Evolutionary conservation across 1,140 invertebrate genomes (phyloP).

Genomic region (Carcinoscorpius rotundicauda): DNA sequence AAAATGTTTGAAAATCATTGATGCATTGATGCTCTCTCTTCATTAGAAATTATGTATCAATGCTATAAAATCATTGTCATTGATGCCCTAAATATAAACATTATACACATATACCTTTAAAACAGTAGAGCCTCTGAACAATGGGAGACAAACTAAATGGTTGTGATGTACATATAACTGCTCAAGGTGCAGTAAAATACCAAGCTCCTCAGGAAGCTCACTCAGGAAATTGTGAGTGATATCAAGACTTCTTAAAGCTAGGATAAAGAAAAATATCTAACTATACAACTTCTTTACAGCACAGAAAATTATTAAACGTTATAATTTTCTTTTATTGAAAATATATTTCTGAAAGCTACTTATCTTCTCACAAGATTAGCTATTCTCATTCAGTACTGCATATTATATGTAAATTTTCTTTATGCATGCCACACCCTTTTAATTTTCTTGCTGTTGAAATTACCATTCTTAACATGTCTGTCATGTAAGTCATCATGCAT

Average conservation of each 20-base stretch:
- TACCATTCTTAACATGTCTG: too few relatives aligned
- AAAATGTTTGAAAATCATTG: too few relatives aligned
- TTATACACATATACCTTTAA: conserved; percentile 30
- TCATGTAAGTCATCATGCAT: too few relatives aligned
- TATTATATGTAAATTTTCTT: too few relatives aligned
- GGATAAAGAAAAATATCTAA: conserved; percentile 12
- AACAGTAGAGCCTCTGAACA: conserved; percentile 29
- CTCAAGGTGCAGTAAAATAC: conserved; percentile 64
- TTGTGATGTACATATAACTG: conserved; percentile 67
- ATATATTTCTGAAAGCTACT: conserved; percentile 19
- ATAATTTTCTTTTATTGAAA: conserved; percentile 11
- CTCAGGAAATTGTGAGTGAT: conserved; percentile 60
- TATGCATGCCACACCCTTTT: too few relatives aligned
- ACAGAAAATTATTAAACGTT: conserved; percentile 7
- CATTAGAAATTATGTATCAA: too few relatives aligned
- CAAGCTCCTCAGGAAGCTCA: conserved; percentile 53
- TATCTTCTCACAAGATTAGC: not conserved
- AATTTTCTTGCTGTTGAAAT: too few relatives aligned
- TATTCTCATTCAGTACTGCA: too few relatives aligned
- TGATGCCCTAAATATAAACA: too few relatives aligned
- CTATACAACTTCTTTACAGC: conserved; percentile 2
- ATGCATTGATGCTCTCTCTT: too few relatives aligned
- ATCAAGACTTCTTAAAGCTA: conserved; percentile 54
- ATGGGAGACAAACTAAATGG: conserved; percentile 39
- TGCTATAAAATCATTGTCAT: too few relatives aligned